phyloP scores from a whole-genome alignment of 2,888 invertebrate species.

The Tetrapedia diversipes region DNA sequence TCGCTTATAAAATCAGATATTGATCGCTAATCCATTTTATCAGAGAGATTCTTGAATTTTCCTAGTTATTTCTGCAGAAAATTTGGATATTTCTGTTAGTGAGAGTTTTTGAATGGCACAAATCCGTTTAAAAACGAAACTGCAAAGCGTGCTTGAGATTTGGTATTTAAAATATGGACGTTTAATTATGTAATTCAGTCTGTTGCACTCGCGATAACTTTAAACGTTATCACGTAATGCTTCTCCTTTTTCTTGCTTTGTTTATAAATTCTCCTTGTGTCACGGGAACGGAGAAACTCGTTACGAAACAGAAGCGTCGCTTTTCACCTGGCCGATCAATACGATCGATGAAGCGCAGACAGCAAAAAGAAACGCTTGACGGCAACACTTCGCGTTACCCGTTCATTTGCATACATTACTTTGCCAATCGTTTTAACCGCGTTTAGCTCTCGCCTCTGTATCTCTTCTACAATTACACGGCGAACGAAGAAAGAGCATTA shows the following conservation, averaged over 20 bases:
- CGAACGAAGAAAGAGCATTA: neutral
- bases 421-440: conserved; percentile 20
- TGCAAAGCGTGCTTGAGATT: conserved; percentile 14
- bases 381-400: neutral
- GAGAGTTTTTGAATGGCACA: no score
- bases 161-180: conserved; percentile 25
- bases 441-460: neutral
- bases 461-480: neutral
- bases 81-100: no score
- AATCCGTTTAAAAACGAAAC: neutral
- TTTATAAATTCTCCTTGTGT: neutral
- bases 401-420: conserved; percentile 38
- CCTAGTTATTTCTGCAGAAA: no score
- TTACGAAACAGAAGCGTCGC: conserved; percentile 55
- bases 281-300: conserved; percentile 39
- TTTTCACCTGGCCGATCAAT: conserved; percentile 42
- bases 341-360: conserved; percentile 49
- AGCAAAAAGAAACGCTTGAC: conserved; percentile 10
- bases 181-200: conserved; percentile 36
- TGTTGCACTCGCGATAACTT: conserved; percentile 35
- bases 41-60: neutral
- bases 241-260: neutral
- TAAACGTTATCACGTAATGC: conserved; percentile 17
- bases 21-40: no score
- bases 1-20: no score